These are phyloP conservation scores for Nephila pilipes DNA, from an alignment of 1,140 invertebrate species.

Conservation along the genomic window DNA sequence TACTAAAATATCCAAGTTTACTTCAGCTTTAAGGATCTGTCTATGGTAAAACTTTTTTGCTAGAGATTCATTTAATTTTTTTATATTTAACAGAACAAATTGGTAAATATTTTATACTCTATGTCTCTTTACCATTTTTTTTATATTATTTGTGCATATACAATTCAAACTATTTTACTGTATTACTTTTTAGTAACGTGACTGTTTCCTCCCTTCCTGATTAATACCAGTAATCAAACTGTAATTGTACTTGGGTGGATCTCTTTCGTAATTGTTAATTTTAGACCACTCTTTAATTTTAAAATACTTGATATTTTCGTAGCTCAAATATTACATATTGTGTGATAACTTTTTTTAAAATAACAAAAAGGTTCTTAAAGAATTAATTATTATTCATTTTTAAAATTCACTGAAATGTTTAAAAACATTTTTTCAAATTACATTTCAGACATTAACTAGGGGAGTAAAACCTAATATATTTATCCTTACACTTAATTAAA, in stretches of 20 bases:
- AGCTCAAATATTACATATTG: rapidly evolving
- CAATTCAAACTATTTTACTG: constrained; percentile 35
- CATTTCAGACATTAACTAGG: no score
- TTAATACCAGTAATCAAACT: constrained; percentile 26
- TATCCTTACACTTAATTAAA: no score
- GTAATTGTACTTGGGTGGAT: background rate
- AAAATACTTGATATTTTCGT: no score
- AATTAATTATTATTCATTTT: no score
- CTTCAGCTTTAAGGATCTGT: background rate
- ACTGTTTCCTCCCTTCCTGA: background rate
- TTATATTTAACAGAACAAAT: background rate
- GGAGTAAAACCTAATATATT: no score
- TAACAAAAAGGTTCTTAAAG: no score
- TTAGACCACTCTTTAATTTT: no score
- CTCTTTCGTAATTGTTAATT: no score
- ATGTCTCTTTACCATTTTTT: background rate
- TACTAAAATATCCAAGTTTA: constrained; percentile 30
- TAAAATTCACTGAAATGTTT: no score
- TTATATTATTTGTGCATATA: constrained; percentile 48
- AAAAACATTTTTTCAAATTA: no score
- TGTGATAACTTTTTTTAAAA: no score
- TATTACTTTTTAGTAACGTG: constrained; percentile 5
- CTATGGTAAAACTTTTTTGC: constrained; percentile 43
- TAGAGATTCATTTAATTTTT: background rate
- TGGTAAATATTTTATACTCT: constrained; percentile 18